Evolutionary conservation across 2,888 invertebrate species (phyloP), one percentile per base, ranked within the genome.

Genomic region (Xanthorhoe spadicearia): DNA sequence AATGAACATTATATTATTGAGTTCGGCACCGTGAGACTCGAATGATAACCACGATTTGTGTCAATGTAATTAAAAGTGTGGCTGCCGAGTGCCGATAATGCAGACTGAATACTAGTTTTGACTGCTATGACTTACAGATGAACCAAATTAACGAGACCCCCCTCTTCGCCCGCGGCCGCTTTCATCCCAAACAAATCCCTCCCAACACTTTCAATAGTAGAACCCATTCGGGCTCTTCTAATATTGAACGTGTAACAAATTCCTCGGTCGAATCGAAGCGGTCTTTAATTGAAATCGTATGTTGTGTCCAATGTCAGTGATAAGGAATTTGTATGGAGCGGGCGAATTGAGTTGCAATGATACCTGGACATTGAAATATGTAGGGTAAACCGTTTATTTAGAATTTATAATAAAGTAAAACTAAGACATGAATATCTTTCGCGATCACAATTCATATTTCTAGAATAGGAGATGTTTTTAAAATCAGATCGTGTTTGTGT

Each of bases 51-150:
- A 87, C 87, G 90, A 92, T 90, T 92, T 92, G 93, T 92, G 93
- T 92, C 93, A 90, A 80, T 85, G 91, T 93, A 93, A 93, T 93
- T 93, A 93, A 93, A 93, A 89, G 88, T 89, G 87, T 91, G 79
- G 90, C 91, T 90, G 90, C 87, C 87, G 92, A 92, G 90, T 90
- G 90, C 87, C 88, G 93, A 93, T 92, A 90, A 91, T 86, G 82
- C 84, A 82, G 83, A 85, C 84, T 83, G 83, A 86, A 83, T 86
- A 86, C 88, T 86, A 87, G 89, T 87, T 89, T 86, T 84, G 88
- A 89, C 87, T 87, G 84, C 85, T 83, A 84, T 82, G 84, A 85
- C 77, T 83, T 84, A 83, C 82, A 83, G 83, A 84, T 72, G 61
- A 83, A 85, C 92, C 92, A 89, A 73, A 72, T n/a, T 71, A 56